Percentiles rank a stretch among this genome's conserved stretches.
Conservation (phyloP, 2,888 invertebrate genomes). For the Taenaris catops region DNA sequence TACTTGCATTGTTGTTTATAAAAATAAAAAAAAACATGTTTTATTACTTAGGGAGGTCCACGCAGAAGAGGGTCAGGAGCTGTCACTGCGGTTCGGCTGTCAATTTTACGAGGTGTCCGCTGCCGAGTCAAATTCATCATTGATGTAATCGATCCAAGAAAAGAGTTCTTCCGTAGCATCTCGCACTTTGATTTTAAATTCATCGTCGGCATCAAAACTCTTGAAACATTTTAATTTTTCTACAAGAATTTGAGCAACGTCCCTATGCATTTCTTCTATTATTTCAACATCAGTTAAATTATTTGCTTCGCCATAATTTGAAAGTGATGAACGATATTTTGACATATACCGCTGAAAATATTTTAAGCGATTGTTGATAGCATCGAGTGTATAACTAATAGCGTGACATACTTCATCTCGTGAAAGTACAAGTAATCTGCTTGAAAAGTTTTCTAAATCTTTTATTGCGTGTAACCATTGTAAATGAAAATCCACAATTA, state of each 20-base stretch:
- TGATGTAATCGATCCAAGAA: conserved; percentile 58
- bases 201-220: conserved; percentile 35
- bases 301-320: conserved; percentile 40
- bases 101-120: conserved; percentile 90
- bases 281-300: conserved; percentile 58
- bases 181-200: conserved; percentile 42
- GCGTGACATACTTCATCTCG: conserved; percentile 48
- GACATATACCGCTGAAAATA: conserved; percentile 53
- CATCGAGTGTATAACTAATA: conserved; percentile 54
- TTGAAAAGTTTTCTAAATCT: conserved; percentile 51
- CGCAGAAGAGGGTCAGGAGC: conserved; percentile 89
- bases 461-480: conserved; percentile 56
- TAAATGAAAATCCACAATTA: conserved; percentile 57
- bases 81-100: conserved; percentile 86
- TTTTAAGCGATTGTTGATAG: conserved; percentile 46
- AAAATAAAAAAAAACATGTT: not conserved
- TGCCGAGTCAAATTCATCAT: conserved; percentile 82
- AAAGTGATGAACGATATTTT: conserved; percentile 33
- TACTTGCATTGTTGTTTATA: too few species aligned
- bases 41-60: conserved; percentile 82
- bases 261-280: conserved; percentile 63
- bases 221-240: conserved; percentile 50
- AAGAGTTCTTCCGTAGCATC: conserved; percentile 45
- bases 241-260: conserved; percentile 37
- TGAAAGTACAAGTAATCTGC: conserved; percentile 32